These are phyloP conservation scores for Paradisaea rubra DNA, from an alignment of 2,113 vertebrate species.

Conservation along the genomic window DNA sequence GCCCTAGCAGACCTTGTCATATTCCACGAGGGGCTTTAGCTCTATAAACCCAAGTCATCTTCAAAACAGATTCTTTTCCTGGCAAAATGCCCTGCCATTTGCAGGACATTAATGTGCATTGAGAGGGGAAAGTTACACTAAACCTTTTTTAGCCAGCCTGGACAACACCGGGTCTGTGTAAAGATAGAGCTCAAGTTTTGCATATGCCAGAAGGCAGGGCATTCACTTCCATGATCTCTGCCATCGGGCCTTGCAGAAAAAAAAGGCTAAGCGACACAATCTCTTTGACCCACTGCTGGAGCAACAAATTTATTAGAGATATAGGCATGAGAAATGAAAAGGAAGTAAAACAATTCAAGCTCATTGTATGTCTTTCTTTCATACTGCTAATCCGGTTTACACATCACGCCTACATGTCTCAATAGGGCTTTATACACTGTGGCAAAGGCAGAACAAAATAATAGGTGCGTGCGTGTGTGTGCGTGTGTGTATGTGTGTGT, in stretches of 20 bases:
- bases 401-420: slow-evolving; percentile 80
- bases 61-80: not conserved
- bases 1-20: not conserved
- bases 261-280: slow-evolving; percentile 64
- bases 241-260: slow-evolving; percentile 26
- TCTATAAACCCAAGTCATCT: not conserved
- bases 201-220: slow-evolving; percentile 52
- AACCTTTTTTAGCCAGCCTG: not conserved
- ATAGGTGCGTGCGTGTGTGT: slow-evolving; percentile 61
- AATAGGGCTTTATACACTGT: slow-evolving; percentile 79
- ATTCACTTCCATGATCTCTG: slow-evolving; percentile 61
- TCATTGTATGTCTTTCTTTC: slow-evolving; percentile 81
- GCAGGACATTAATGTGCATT: not conserved
- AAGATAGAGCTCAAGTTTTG: slow-evolving; percentile 8
- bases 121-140: not conserved
- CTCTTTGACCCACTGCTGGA: slow-evolving; percentile 76
- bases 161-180: not conserved
- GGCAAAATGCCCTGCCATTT: not conserved
- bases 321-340: slow-evolving; percentile 80
- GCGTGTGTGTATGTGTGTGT: not conserved
- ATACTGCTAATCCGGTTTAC: slow-evolving; percentile 83
- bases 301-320: slow-evolving; percentile 83
- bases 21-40: not conserved
- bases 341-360: slow-evolving; percentile 82
- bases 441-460: slow-evolving; percentile 75